Conservation (phyloP, 2,888 invertebrate species). For the Ormyrus pomaceus region DNA sequence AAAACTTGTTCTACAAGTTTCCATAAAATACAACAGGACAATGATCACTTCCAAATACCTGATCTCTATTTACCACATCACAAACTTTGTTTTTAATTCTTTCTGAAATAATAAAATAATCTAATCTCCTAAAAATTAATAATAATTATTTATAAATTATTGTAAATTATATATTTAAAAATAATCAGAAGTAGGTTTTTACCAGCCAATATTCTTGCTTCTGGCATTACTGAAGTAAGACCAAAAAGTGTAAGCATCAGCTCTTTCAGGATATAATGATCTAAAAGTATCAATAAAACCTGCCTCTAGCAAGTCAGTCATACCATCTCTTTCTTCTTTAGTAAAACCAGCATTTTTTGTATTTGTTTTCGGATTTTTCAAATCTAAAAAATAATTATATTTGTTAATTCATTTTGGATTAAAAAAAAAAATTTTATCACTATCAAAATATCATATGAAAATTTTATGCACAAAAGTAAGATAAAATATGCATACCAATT, state of each 20-base stretch:
- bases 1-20: conserved; percentile 45
- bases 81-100: conserved; percentile 86
- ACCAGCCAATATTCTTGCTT: conserved; percentile 96
- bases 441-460: conserved; percentile 1
- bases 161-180: conserved; percentile 65
- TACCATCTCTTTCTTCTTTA: conserved; percentile 92
- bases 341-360: conserved; percentile 97
- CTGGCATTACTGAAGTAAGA: conserved; percentile 93
- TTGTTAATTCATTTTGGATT: neutral
- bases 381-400: conserved; percentile 79
- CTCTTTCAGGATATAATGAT: conserved; percentile 88
- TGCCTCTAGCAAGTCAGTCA: conserved; percentile 87
- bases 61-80: conserved; percentile 88
- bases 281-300: conserved; percentile 95
- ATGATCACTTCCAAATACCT: conserved; percentile 96
- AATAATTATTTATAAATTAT: neutral
- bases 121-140: conserved; percentile 85
- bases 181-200: conserved; percentile 62
- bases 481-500: conserved; percentile 81
- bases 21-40: conserved; percentile 90
- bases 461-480: neutral
- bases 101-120: conserved; percentile 95
- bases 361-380: conserved; percentile 96
- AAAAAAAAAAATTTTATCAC: conserved; percentile 4
- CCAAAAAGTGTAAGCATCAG: conserved; percentile 95